Evolutionary conservation across 1,140 invertebrate species (phyloP).

Genomic region (Dolichoris vasculosae): DNA sequence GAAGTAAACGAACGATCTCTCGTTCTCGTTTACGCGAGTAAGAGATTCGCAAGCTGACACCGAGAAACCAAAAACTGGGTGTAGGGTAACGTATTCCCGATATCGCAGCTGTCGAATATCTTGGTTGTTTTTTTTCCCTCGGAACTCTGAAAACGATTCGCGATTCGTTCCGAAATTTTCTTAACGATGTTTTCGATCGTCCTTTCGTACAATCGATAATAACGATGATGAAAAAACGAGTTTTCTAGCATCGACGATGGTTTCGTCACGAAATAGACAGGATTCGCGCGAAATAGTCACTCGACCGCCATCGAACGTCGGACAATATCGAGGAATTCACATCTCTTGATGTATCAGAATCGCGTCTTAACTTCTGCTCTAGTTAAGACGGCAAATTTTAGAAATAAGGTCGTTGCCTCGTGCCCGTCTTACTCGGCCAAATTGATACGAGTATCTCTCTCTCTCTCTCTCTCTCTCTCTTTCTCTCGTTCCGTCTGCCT

Average conservation of each 20-base stretch:
- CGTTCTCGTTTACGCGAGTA: background rate
- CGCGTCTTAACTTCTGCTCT: constrained; percentile 19
- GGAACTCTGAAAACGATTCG: background rate
- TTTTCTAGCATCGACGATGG: background rate
- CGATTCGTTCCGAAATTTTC: background rate
- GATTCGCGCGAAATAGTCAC: background rate
- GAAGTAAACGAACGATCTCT: background rate
- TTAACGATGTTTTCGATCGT: background rate
- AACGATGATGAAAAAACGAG: background rate
- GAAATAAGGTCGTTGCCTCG: background rate
- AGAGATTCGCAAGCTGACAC: constrained; percentile 20
- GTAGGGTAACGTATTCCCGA: background rate
- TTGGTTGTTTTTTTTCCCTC: background rate
- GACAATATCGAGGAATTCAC: background rate
- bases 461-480: background rate
- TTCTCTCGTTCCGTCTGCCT: background rate
- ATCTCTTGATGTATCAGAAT: background rate
- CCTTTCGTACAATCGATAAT: background rate
- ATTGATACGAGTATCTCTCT: background rate
- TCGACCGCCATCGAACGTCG: too few relatives aligned
- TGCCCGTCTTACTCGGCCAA: background rate
- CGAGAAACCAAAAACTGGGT: background rate
- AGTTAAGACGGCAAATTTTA: constrained; percentile 17
- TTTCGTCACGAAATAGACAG: background rate
- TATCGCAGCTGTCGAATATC: background rate